Evolutionary conservation across 2,888 invertebrate species (phyloP), one percentile per base, ranked within the genome.

Genomic region (Chorisops tibialis): DNA sequence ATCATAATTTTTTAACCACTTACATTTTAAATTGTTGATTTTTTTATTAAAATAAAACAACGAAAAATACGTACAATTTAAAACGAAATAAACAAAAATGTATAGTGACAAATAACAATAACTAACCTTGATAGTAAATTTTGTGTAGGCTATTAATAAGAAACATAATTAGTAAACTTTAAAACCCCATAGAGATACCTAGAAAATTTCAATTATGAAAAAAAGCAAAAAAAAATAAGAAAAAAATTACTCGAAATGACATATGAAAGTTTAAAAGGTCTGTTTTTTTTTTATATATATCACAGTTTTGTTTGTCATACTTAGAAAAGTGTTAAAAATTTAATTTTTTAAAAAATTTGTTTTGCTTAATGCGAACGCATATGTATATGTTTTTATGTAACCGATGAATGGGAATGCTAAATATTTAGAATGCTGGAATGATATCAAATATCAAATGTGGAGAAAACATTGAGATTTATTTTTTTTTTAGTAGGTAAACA

Each of bases 401-500:
- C 9, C 30, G 3, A 30, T 30, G 30, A 30, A 30, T 30, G 9
- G 5, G 30, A 30, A 30, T 30, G 30, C 30, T 30, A 30, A 30
- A 30, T 30, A 9, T 30, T n/a, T 30, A 30, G n/a, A 30, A 7
- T 30, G 30, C 30, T 30, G 30, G 30, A 30, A 30, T 30, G 30
- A 30, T 30, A 30, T 30, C 9, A 2, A 30, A 30, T 7, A 30
- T 30, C 7, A 7, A 30, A 30, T 30, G 30, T 30, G 30, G 30
- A 30, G 30, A 63, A 65, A 66, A 66, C 60, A 65, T 66, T 59
- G 49, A 64, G 65, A 63, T 66, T 65, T 66, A 62, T 66, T 66
- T 66, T 65, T 61, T 64, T n/a, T n/a, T n/a, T n/a, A n/a, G n/a
- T n/a, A n/a, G n/a, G n/a, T n/a, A n/a, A n/a, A n/a, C n/a, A n/a